phyloP scores from a whole-genome alignment of 2,888 invertebrate species.

The Clusia tigrina region DNA sequence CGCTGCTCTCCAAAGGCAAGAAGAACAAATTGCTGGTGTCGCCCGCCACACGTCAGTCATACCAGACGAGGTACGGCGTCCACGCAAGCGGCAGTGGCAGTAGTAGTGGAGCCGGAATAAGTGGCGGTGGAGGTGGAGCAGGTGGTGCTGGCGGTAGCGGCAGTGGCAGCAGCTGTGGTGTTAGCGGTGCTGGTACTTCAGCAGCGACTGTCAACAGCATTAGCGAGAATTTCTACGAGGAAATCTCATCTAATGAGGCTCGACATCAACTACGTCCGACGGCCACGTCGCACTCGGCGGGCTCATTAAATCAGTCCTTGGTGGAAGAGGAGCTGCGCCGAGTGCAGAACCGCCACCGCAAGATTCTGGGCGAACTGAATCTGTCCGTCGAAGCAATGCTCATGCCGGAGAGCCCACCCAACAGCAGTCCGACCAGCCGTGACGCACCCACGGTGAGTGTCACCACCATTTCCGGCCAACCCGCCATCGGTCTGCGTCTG shows the following conservation, averaged over 20 bases:
- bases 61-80: slow-evolving; percentile 75
- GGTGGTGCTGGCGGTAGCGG: slow-evolving; percentile 11
- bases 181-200: background rate
- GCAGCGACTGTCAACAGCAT: slow-evolving; percentile 11
- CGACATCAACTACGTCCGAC: slow-evolving; percentile 40
- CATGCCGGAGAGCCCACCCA: slow-evolving; percentile 76
- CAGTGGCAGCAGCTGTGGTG: background rate
- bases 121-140: slow-evolving; percentile 36
- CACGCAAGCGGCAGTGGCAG: slow-evolving; percentile 11
- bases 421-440: slow-evolving; percentile 65
- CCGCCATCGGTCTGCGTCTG: slow-evolving; percentile 40
- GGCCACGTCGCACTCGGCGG: slow-evolving; percentile 68
- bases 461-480: slow-evolving; percentile 54
- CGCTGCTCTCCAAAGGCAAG: slow-evolving; percentile 61
- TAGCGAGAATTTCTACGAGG: slow-evolving; percentile 56
- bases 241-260: slow-evolving; percentile 37
- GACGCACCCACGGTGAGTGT: slow-evolving; percentile 51
- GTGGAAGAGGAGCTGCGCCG: slow-evolving; percentile 85
- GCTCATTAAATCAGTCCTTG: slow-evolving; percentile 75
- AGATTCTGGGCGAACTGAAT: slow-evolving; percentile 85
- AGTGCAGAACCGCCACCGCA: slow-evolving; percentile 82
- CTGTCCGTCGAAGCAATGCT: slow-evolving; percentile 89
- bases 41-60: slow-evolving; percentile 68
- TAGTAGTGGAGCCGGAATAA: slow-evolving; percentile 30
- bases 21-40: slow-evolving; percentile 60